Evolutionary conservation across 2,888 invertebrate genomes (phyloP), one percentile per base, ranked within the genome.

Genomic region (Exocentrus adspersus): DNA sequence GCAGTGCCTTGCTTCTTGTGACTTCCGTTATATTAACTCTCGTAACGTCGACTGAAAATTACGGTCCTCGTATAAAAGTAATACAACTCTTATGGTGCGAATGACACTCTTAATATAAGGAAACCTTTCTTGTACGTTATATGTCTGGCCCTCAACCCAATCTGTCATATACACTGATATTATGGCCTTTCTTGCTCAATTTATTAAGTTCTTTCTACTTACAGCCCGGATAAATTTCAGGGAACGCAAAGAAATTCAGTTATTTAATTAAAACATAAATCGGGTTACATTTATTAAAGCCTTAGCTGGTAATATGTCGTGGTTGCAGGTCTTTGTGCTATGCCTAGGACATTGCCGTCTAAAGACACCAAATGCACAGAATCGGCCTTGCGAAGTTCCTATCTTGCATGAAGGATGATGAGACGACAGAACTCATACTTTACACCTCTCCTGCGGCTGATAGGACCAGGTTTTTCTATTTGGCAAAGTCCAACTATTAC

Each of bases 41-140:
- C 59, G 62, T 56, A 60, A 60, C 62, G 66, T 63, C 68, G 64
- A 64, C 62, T 53, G 64, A 63, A 70, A 71, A 72, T 72, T 70
- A 65, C 65, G 61, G 60, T 61, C 64, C 64, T 66, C 65, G 64
- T 72, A 74, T 70, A 72, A 67, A 70, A 72, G 69, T 72, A 71
- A 72, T 72, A 72, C 71, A 71, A 69, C 65, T 69, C 67, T 69
- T 62, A 66, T 71, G 57, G 68, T 72, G 72, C 70, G 68, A 72
- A 70, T 69, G 72, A 72, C 74, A 74, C 66, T 67, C 69, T 72
- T 69, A 69, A 69, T 54, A 54, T 69, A 68, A 72, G 69, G 63
- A 68, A 72, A 65, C 60, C 62, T 62, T 67, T 65, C 67, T 56
- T 62, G 64, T 67, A 65, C 64, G 68, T 70, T 68, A 69, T 59